Conservation (phyloP, 2,888 invertebrate genomes). For the Agonopterix heracliana region DNA sequence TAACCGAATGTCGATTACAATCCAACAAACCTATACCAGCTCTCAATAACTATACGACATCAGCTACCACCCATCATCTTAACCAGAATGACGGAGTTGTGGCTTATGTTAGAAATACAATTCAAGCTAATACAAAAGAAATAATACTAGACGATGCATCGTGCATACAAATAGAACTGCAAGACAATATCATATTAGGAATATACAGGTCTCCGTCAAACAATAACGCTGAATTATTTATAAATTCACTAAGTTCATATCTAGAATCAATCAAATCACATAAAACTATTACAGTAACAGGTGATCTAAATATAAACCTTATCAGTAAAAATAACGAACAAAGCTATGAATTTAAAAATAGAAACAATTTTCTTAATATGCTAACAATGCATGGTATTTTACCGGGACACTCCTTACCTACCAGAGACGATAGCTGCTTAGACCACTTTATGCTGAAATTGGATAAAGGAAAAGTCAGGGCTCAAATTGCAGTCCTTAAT, state of each 20-base stretch:
- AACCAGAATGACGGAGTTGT: conserved; percentile 10
- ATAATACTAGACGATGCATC: neutral
- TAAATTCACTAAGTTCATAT: conserved; percentile 3
- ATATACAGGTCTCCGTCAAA: conserved; percentile 9
- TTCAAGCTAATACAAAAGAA: conserved; percentile 1
- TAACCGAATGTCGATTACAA: conserved; percentile 7
- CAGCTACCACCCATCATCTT: neutral
- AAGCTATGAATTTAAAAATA: neutral
- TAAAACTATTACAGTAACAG: conserved; percentile 5
- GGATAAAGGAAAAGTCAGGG: neutral
- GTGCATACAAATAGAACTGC: conserved; percentile 1
- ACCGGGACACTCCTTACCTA: conserved; percentile 7
- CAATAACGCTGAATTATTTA: conserved; percentile 3
- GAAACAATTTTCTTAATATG: neutral
- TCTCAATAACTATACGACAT: conserved; percentile 1
- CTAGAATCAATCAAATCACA: neutral
- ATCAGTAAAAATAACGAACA: neutral
- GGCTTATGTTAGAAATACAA: neutral
- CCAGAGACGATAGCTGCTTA: conserved; percentile 6
- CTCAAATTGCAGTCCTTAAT: neutral
- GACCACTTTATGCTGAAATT: conserved; percentile 10
- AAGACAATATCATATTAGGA: neutral
- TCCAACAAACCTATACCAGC: conserved; percentile 4
- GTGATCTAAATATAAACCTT: conserved; percentile 6
- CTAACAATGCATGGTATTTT: conserved; percentile 2